phyloP scores from a whole-genome alignment of 2,113 vertebrate genomes.

The Psilopsiagon aymara region DNA sequence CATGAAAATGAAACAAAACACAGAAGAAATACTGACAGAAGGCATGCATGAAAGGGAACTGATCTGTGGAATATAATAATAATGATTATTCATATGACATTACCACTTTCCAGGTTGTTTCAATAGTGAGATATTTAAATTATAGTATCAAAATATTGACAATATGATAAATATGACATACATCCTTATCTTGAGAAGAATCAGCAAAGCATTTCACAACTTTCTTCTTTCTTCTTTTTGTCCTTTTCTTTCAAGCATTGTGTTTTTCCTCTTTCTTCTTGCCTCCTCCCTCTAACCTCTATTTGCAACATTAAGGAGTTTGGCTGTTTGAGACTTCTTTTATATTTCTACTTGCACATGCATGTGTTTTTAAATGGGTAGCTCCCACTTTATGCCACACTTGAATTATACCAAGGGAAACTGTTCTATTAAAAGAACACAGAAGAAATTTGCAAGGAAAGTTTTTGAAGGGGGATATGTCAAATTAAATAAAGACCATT shows the following conservation, averaged over 20 bases:
- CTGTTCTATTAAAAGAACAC: background rate
- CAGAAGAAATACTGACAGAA: background rate
- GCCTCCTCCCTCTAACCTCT: background rate
- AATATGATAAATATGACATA: background rate
- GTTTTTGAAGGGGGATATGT: constrained; percentile 5
- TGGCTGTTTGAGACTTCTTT: background rate
- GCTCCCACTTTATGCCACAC: background rate
- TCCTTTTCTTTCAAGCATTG: background rate
- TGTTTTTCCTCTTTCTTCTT: background rate
- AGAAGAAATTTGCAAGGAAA: constrained; percentile 12
- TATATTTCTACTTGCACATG: background rate
- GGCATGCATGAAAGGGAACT: background rate
- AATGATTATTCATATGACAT: background rate
- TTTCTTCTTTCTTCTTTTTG: background rate
- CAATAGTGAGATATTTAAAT: background rate
- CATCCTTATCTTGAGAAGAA: background rate
- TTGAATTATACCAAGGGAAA: background rate
- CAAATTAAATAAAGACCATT: constrained; percentile 47
- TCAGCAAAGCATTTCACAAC: background rate
- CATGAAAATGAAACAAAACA: background rate
- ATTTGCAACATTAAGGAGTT: constrained; percentile 8
- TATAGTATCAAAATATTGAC: background rate
- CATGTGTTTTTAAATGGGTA: background rate
- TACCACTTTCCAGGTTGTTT: background rate
- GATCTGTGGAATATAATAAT: background rate